Base-by-base conservation (phyloP, 2,113 vertebrate genomes). In the Anguilla rostrata region DNA sequence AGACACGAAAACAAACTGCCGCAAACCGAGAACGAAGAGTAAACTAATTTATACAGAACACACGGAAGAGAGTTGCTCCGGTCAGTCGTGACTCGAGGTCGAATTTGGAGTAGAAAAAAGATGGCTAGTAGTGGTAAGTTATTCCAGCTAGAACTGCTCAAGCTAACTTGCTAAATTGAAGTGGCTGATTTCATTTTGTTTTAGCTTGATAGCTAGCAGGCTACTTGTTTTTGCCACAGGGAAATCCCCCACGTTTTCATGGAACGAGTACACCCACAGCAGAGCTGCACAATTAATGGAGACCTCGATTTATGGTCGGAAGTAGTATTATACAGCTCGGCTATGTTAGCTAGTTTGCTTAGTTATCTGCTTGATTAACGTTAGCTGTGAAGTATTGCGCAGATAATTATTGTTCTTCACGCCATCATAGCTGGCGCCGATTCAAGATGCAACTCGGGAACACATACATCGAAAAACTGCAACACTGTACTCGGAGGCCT, bases 71-170 rank as follows among this genome's bases (percentile, higher is more conserved):
- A 22, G 63, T 84, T 75, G 41, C 40, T 26, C 83, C 20, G 18
- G 39, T 75, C 26, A 16, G 2, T 84, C 11, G 39, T 71, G 18
- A 84, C 41, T 12, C 18, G n/a, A 82, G 41, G 46, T 18, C 41
- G 49, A 41, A 56, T 80, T 81, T 56, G 84, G 84, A 56, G 0
- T 40, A 34, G 84, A 83, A 90, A 87, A 90, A 87, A 89, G 5
- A 95, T 94, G 94, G 93, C 34, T 34, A 34, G 34, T 34, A 34
- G 91, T 2, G 91, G 94, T 95, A 78, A 94, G 94, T 83, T 71
- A 3, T 29, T 34, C 26, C 66, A 80, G 14, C 22, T 75, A 26
- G 56, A 49, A 26, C 46, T 29, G n/a, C 2, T 14, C 71, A 29
- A 75, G 71, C n/a, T 75, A 75, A 2, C 26, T 34, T 14, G 71